Percentiles rank a stretch among this genome's conserved stretches.
phyloP scores from a whole-genome alignment of 2,888 invertebrate genomes.

The Xestia sexstrigata region DNA sequence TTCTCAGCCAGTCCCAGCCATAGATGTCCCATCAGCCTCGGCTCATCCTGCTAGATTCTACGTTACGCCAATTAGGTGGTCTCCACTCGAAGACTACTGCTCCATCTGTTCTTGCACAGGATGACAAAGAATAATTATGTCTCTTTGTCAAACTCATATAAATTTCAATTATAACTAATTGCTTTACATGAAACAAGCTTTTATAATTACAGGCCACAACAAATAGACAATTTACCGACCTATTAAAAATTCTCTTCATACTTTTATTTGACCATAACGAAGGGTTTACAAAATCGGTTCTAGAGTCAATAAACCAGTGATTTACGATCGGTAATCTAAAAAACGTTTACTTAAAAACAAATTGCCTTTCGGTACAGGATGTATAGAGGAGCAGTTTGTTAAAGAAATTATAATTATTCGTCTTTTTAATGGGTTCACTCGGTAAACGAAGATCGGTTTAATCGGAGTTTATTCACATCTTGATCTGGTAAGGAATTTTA shows the following conservation, averaged over 20 bases:
- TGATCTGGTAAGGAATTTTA: slow-evolving; percentile 24
- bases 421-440: slow-evolving; percentile 43
- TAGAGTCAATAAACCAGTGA: slow-evolving; percentile 75
- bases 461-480: slow-evolving; percentile 21
- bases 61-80: background rate
- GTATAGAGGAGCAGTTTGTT: slow-evolving; percentile 43
- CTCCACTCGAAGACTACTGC: background rate
- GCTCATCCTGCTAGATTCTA: background rate
- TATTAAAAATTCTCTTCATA: slow-evolving; percentile 59
- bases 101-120: background rate
- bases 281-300: slow-evolving; percentile 67
- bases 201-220: slow-evolving; percentile 41
- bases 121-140: background rate
- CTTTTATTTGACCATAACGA: slow-evolving; percentile 64
- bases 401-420: slow-evolving; percentile 51
- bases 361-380: slow-evolving; percentile 65
- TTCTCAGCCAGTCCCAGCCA: background rate
- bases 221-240: slow-evolving; percentile 60
- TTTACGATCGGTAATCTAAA: slow-evolving; percentile 72
- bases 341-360: slow-evolving; percentile 67
- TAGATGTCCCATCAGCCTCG: background rate
- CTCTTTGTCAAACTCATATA: background rate
- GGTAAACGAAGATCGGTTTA: slow-evolving; percentile 39
- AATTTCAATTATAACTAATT: background rate
- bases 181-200: slow-evolving; percentile 10